phyloP scores from a whole-genome alignment of 2,888 invertebrate species.

The Leucophora obtusa region DNA sequence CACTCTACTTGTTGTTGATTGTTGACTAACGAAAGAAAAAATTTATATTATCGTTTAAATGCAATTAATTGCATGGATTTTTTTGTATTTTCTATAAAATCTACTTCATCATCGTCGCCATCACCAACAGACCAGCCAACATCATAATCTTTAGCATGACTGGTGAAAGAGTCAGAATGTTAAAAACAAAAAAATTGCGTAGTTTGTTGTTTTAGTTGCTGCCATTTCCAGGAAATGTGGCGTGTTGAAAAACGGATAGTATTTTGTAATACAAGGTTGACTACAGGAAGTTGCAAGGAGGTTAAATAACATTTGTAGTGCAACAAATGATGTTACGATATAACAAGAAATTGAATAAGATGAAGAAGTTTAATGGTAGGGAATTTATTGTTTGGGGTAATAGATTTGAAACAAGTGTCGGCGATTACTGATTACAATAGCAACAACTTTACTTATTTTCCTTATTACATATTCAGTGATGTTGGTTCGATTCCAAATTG shows the following conservation, averaged over 20 bases:
- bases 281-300: conserved; percentile 58
- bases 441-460: too few species aligned
- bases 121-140: conserved; percentile 15
- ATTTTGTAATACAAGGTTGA: conserved; percentile 57
- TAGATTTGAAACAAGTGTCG: too few species aligned
- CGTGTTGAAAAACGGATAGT: conserved; percentile 51
- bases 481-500: too few species aligned
- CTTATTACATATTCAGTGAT: too few species aligned
- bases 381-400: background rate
- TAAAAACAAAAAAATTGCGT: conserved; percentile 43
- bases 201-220: conserved; percentile 35
- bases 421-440: too few species aligned
- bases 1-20: background rate
- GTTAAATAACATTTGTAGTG: conserved; percentile 40
- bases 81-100: conserved; percentile 12
- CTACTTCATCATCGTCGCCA: conserved; percentile 19
- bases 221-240: conserved; percentile 57
- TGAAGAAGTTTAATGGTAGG: background rate
- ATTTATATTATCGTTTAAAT: conserved; percentile 45
- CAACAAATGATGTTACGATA: background rate
- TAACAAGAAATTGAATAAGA: background rate
- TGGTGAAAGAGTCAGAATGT: background rate
- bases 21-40: background rate
- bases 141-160: conserved; percentile 11
- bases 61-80: conserved; percentile 57